A percentile compares a stretch with the other conserved stretches of the same genome.
phyloP scores from a whole-genome alignment of 2,797 vertebrate species.

The Phataginus tricuspis region DNA sequence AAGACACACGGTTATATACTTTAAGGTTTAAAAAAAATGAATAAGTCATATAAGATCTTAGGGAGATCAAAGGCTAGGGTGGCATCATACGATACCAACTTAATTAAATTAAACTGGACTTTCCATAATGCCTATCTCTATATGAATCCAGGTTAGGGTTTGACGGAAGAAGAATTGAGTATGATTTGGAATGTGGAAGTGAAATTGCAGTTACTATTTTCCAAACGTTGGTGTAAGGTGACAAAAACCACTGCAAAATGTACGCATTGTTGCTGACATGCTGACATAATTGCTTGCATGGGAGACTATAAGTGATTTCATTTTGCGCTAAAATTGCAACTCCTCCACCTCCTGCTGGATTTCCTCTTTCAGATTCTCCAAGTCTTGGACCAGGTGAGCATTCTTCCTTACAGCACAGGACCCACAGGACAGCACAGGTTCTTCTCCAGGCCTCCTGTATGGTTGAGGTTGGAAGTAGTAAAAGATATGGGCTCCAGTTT shows the following conservation, averaged over 20 bases:
- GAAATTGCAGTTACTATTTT: not conserved
- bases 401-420: not conserved
- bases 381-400: not conserved
- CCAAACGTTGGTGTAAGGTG: not conserved
- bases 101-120: not conserved
- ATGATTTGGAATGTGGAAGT: not conserved
- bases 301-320: not conserved
- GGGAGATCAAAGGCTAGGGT: not conserved
- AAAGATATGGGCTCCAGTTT: no score
- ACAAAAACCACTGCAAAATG: not conserved
- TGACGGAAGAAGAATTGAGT: not conserved
- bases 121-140: not conserved
- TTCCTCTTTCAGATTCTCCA: not conserved
- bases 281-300: not conserved
- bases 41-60: not conserved
- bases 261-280: not conserved
- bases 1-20: not conserved
- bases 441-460: not conserved
- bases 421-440: fast-evolving
- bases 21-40: not conserved
- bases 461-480: not conserved
- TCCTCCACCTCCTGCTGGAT: not conserved
- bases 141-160: not conserved
- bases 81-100: not conserved
- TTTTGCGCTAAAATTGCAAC: not conserved